phyloP scores from a whole-genome alignment of 2,888 invertebrate species.

The Cantharis lateralis region DNA sequence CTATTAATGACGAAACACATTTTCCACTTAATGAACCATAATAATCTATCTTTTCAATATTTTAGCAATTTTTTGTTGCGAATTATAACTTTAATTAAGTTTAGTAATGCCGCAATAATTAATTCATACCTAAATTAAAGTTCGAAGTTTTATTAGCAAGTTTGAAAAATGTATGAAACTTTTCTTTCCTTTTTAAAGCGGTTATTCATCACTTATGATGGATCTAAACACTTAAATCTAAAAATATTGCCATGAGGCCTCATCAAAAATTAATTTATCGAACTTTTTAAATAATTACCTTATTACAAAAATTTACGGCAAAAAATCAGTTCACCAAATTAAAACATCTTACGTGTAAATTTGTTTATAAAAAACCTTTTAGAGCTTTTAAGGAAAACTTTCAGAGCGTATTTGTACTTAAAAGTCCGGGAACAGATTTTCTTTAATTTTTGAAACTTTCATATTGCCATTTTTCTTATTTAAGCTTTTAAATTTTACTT shows the following conservation, averaged over 20 bases:
- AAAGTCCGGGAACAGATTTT: neutral
- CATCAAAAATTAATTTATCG: neutral
- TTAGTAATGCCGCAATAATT: neutral
- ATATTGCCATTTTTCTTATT: neutral
- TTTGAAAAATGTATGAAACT: neutral
- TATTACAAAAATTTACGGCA: neutral
- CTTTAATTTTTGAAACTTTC: neutral
- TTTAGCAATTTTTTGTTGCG: neutral
- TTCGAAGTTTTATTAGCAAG: neutral
- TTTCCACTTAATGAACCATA: neutral
- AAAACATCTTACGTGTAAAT: neutral
- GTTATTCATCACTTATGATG: neutral
- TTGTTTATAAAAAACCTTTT: neutral
- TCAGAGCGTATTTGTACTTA: neutral
- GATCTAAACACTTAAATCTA: neutral
- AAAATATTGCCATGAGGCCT: neutral
- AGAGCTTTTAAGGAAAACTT: neutral
- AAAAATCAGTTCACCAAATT: neutral
- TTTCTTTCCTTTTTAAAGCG: neutral
- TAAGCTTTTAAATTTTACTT: neutral
- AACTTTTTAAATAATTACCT: neutral
- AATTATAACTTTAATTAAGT: neutral
- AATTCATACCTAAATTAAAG: neutral
- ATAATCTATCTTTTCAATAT: neutral
- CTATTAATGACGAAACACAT: neutral